Evolutionary conservation across 2,113 vertebrate species (phyloP).

Genomic region (Megaleporinus macrocephalus): DNA sequence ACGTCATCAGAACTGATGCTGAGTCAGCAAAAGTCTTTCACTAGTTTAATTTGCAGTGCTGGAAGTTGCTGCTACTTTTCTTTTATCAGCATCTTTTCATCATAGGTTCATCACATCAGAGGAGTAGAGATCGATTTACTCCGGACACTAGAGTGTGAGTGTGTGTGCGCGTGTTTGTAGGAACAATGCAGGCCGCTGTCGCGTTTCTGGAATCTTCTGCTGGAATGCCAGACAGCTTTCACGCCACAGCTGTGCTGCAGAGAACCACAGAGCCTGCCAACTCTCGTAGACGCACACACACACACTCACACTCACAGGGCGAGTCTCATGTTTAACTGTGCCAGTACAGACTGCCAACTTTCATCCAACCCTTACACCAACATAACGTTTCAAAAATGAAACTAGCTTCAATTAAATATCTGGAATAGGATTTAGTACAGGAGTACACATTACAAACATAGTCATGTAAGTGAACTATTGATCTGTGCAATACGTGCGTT

Average conservation of each 20-base stretch:
- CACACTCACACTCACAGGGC: background rate
- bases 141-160: background rate
- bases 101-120: background rate
- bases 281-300: background rate
- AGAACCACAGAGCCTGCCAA: constrained; percentile 33
- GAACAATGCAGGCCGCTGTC: constrained; percentile 44
- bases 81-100: background rate
- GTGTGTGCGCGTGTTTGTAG: constrained; percentile 13
- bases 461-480: too few species aligned
- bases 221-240: constrained; percentile 53
- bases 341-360: background rate
- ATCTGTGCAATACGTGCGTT: too few species aligned
- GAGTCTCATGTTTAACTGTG: background rate
- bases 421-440: too few species aligned
- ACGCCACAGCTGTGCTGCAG: constrained; percentile 51
- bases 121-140: background rate
- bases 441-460: too few species aligned
- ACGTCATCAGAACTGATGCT: background rate
- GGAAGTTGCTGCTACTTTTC: background rate
- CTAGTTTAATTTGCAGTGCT: background rate
- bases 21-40: background rate
- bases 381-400: background rate
- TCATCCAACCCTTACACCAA: background rate
- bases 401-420: background rate
- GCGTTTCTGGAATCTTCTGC: constrained; percentile 27